Evolutionary conservation across 1,140 invertebrate species (phyloP).

Genomic region (Sarcophaga bullata): DNA sequence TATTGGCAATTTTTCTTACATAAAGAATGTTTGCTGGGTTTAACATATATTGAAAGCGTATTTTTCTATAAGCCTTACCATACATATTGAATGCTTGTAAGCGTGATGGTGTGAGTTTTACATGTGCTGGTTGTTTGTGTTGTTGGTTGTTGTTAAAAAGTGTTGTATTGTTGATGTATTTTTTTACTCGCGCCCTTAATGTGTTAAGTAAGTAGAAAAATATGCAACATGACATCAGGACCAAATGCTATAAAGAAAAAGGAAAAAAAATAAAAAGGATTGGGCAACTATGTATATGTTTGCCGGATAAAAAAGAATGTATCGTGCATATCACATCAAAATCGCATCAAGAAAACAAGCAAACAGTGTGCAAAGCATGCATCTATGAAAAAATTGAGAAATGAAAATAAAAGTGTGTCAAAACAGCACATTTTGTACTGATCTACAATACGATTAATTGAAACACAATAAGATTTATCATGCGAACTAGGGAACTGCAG

Average conservation of each 20-base stretch:
- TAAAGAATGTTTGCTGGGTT: neutral
- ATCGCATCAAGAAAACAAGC: neutral
- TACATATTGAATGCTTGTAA: no score
- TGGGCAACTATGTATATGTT: neutral
- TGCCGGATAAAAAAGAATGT: neutral
- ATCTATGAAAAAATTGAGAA: neutral
- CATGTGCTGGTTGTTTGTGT: no score
- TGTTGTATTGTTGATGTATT: constrained; percentile 15
- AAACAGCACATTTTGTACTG: no score
- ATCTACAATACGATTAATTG: no score
- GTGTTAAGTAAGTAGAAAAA: constrained; percentile 23
- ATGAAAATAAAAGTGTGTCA: neutral
- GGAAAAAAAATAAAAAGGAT: neutral
- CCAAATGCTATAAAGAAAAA: neutral
- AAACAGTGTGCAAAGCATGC: neutral
- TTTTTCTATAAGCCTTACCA: neutral
- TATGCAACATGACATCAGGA: constrained; percentile 18
- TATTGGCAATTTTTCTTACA: no score
- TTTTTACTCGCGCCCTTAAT: constrained; percentile 21
- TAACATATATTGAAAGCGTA: neutral
- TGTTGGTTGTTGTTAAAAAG: no score
- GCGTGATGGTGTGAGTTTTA: no score
- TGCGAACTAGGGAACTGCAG: no score
- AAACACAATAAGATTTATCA: no score
- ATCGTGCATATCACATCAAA: constrained; percentile 10